Conservation (phyloP, 2,888 invertebrate genomes). For the Litoditis marina region DNA sequence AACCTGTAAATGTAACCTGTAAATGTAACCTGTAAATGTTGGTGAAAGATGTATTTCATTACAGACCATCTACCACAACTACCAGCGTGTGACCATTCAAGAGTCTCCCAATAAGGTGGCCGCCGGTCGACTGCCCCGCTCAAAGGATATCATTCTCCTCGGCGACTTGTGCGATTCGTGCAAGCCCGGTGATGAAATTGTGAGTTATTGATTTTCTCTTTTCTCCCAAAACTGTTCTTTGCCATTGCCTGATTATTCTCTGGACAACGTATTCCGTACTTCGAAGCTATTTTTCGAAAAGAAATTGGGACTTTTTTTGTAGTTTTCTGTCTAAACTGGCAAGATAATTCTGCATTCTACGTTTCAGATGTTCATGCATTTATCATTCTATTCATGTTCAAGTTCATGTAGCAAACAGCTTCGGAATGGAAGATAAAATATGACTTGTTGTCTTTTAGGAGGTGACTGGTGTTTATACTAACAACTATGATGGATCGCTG, state of each 20-base stretch:
- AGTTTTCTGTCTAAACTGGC: background rate
- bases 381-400: too few species aligned
- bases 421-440: background rate
- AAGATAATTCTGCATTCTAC: too few species aligned
- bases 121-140: constrained; percentile 91
- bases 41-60: too few species aligned
- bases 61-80: constrained; percentile 96
- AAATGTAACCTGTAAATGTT: too few species aligned
- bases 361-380: too few species aligned
- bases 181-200: constrained; percentile 97
- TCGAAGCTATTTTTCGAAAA: too few species aligned
- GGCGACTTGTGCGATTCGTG: constrained; percentile 93
- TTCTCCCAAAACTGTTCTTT: too few species aligned
- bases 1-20: too few species aligned
- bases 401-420: too few species aligned
- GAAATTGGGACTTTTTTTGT: too few species aligned
- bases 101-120: constrained; percentile 96
- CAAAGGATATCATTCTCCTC: constrained; percentile 89
- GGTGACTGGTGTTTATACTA: constrained; percentile 83
- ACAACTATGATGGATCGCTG: constrained; percentile 93
- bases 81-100: constrained; percentile 93
- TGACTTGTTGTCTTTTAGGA: constrained; percentile 64
- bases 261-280: too few species aligned
- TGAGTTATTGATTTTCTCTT: constrained; percentile 55
- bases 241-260: too few species aligned